phyloP scores from a whole-genome alignment of 2,888 invertebrate genomes.

The Lepidocyrtoides sp. region DNA sequence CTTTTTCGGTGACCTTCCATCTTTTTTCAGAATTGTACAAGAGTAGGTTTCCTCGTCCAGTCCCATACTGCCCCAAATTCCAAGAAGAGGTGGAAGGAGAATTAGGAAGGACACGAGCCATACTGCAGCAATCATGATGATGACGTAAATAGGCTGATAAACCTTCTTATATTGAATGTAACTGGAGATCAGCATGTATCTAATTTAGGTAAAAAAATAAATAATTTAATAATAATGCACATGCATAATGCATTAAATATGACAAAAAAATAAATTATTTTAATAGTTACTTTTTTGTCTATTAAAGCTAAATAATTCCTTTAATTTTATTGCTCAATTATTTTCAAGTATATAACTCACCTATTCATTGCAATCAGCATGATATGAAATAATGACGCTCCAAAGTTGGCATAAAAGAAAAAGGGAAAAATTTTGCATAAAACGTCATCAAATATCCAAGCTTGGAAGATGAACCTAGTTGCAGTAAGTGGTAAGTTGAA shows the following conservation, averaged over 20 bases:
- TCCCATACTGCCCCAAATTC: constrained; percentile 95
- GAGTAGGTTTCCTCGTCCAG: constrained; percentile 94
- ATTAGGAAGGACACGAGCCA: constrained; percentile 93
- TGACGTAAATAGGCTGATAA: constrained; percentile 92
- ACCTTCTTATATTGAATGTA: constrained; percentile 93
- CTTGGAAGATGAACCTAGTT: constrained; percentile 91
- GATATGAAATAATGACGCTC: constrained; percentile 95
- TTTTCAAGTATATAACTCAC: constrained; percentile 88
- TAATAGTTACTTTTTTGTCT: too few species aligned
- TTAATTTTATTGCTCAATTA: too few species aligned
- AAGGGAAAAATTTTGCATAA: constrained; percentile 95
- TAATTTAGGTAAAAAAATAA: constrained; percentile 86
- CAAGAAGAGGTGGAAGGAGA: constrained; percentile 92
- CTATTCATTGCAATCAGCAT: constrained; percentile 96
- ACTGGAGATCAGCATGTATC: constrained; percentile 94
- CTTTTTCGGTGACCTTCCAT: constrained; percentile 94
- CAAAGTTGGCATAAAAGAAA: constrained; percentile 96
- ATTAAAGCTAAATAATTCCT: too few species aligned
- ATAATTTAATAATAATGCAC: too few species aligned
- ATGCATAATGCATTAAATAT: too few species aligned
- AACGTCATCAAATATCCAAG: constrained; percentile 93
- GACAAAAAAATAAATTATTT: too few species aligned
- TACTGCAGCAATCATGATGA: constrained; percentile 92
- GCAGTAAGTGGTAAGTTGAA: constrained; percentile 95
- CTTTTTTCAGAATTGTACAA: constrained; percentile 94